Evolutionary conservation across 2,888 invertebrate species (phyloP).

Genomic region (Thera obeliscata): DNA sequence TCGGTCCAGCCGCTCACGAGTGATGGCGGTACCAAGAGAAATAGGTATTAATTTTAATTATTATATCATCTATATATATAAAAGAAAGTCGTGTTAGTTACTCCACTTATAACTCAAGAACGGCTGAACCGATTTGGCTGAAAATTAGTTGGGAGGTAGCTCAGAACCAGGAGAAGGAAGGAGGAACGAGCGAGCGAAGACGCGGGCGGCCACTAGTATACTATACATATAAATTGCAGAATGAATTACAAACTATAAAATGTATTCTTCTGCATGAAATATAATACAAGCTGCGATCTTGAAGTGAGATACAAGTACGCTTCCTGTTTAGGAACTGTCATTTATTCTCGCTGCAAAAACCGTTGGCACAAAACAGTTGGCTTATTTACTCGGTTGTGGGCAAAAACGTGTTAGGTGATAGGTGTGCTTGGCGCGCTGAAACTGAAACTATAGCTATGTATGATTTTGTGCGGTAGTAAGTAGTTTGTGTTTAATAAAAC

Average conservation of each 20-base stretch:
- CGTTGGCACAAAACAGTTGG: conserved; percentile 49
- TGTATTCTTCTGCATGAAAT: not conserved
- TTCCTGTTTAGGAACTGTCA: conserved; percentile 63
- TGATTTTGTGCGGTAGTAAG: not conserved
- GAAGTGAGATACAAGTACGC: conserved; percentile 35
- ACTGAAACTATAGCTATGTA: conserved; percentile 14
- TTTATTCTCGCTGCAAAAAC: conserved; percentile 70
- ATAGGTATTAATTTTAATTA: too few relatives aligned
- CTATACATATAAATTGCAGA: too few relatives aligned
- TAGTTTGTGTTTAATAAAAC: not conserved
- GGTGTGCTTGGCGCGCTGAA: conserved; percentile 29
- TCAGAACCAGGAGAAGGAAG: too few relatives aligned
- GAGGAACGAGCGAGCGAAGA: too few relatives aligned
- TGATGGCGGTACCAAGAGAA: too few relatives aligned
- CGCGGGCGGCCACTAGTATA: too few relatives aligned
- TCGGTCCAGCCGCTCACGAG: too few relatives aligned
- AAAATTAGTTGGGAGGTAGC: too few relatives aligned
- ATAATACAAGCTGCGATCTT: conserved; percentile 14
- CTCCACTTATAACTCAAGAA: too few relatives aligned
- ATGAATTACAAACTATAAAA: not conserved
- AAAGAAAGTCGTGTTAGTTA: too few relatives aligned
- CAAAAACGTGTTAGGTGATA: conserved; percentile 55
- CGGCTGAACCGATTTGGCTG: too few relatives aligned
- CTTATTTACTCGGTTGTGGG: conserved; percentile 45
- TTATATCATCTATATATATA: too few relatives aligned